Base-by-base conservation (phyloP, 2,888 invertebrate genomes). In the Ennomos quercinarius region DNA sequence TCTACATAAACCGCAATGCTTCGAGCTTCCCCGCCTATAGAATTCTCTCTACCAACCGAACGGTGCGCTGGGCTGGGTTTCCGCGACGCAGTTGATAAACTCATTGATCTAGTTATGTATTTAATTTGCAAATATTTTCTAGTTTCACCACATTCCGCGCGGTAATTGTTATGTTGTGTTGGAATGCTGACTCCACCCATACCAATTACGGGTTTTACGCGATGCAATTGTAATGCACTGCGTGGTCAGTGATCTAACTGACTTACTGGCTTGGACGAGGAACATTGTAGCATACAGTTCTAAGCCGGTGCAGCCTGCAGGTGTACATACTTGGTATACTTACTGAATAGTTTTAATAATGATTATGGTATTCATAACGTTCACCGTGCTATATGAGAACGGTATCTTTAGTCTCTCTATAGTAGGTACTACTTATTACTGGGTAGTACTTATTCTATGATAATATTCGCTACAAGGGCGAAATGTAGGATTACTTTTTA, bases 101-200 rank as follows among this genome's bases (percentile, higher is more conserved):
- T 34, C 38, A 61, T 42, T 75, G 77, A 83, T 83, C 79, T 72
- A 83, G 78, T 77, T 83, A 62, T 76, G 55, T 68, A 76, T 68
- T 77, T 72, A 74, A 79, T 81, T 83, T 82, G 77, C 77, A 74
- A 81, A 83, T 80, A 77, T 84, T 83, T 81, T 87, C 86, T 87
- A 82, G 89, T 85, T 84, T 85, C 84, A 66, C 85, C 61, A 78
- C 89, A 89, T 88, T 89, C 88, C 86, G 61, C 59, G 57, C 57
- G 61, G 70, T 86, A 84, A 86, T 88, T 84, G 80, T 84, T 83
- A 79, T 81, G 61, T 52, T 57, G 73, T 74, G 60, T 64, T 64
- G 81, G 83, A 84, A 87, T 86, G 83, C 76, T 67, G 75, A 71
- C 77, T 79, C 78, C 79, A 80, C 80, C 77, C 75, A 81, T 80